Conservation (phyloP, 2,888 invertebrate genomes). For the Eupithecia subumbrata region DNA sequence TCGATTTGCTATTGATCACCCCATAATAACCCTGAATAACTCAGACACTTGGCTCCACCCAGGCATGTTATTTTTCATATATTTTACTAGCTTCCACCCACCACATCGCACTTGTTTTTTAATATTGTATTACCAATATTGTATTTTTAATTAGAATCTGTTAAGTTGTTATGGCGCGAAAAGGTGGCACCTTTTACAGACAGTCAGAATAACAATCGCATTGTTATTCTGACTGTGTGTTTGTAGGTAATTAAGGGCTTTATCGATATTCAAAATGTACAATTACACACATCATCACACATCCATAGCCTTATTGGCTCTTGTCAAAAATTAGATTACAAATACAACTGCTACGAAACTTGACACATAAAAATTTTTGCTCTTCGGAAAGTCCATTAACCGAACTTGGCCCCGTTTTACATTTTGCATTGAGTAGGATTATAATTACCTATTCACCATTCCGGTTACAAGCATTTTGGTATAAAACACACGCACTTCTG, state of each 20-base stretch:
- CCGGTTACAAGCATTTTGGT: constrained; percentile 35
- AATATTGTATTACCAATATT: no score
- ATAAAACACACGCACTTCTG: constrained; percentile 29
- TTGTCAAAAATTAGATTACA: not conserved
- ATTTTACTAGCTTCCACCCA: no score
- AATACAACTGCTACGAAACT: not conserved
- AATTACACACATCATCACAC: not conserved
- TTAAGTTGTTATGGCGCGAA: no score
- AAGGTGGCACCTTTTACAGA: not conserved
- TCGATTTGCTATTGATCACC: no score
- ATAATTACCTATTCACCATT: constrained; percentile 19
- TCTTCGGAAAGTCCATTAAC: not conserved
- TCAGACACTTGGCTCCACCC: not conserved
- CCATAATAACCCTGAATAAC: not conserved
- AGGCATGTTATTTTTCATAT: not conserved
- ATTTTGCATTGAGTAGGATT: not conserved
- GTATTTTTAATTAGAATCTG: not conserved
- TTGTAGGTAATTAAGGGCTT: not conserved
- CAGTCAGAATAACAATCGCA: not conserved
- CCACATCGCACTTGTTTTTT: not conserved
- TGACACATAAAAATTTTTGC: not conserved
- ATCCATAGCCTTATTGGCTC: not conserved
- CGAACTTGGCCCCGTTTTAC: not conserved
- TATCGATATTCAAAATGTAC: not conserved
- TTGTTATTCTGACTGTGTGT: no score